Percentiles rank a stretch among this genome's conserved stretches.
Evolutionary conservation across 2,888 invertebrate species (phyloP).

Genomic region (Chrysina gloriosa): DNA sequence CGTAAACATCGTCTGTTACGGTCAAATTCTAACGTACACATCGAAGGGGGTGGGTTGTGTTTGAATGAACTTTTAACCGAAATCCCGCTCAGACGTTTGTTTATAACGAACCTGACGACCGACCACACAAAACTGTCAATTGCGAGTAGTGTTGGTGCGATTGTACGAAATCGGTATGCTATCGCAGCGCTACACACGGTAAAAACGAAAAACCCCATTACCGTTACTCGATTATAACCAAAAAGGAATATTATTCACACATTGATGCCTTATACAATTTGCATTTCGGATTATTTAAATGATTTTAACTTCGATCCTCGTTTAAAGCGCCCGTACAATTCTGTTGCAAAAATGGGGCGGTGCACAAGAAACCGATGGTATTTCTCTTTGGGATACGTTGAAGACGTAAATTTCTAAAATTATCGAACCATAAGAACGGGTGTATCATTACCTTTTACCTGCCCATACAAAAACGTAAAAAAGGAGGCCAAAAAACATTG

Average conservation of each 20-base stretch:
- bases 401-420: not conserved
- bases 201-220: slow-evolving; percentile 54
- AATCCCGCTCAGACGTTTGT: slow-evolving; percentile 5
- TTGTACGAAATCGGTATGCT: slow-evolving; percentile 40
- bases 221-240: slow-evolving; percentile 51
- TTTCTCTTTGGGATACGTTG: not conserved
- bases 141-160: slow-evolving; percentile 25
- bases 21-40: not conserved
- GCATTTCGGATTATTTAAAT: not conserved
- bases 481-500: not conserved
- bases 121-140: slow-evolving; percentile 44
- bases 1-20: slow-evolving; percentile 8
- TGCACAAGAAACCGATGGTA: not conserved
- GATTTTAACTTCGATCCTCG: not conserved
- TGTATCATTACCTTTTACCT: not conserved
- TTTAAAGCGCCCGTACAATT: too few species aligned
- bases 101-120: slow-evolving; percentile 40
- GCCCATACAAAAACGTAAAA: not conserved
- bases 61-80: slow-evolving; percentile 20
- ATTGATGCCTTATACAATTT: not conserved
- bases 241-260: slow-evolving; percentile 48
- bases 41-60: slow-evolving; percentile 15
- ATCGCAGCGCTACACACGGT: slow-evolving; percentile 46
- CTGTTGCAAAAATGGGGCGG: too few species aligned
- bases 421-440: slow-evolving; percentile 15